Evolutionary conservation across 1,140 invertebrate genomes (phyloP).

Genomic region (Mesaphorura yosii): DNA sequence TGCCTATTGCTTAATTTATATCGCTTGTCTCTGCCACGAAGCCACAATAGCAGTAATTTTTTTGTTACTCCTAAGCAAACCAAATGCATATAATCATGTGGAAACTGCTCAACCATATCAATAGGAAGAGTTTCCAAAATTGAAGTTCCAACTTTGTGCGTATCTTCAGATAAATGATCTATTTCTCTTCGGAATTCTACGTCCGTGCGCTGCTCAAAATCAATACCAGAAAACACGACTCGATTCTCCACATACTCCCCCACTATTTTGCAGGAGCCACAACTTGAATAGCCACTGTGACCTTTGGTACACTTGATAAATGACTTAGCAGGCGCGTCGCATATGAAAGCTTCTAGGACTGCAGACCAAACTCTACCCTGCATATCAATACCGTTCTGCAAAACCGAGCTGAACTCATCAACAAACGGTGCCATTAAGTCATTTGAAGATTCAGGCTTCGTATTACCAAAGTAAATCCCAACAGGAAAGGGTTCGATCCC

Average conservation of each 20-base stretch:
- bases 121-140: conserved; percentile 1
- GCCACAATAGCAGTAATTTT: conserved; percentile 33
- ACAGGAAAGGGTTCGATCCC: conserved; percentile 28
- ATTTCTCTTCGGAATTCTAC: conserved; percentile 25
- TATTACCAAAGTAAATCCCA: conserved; percentile 27
- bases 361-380: conserved; percentile 10
- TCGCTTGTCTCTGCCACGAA: conserved; percentile 4
- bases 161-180: too few species aligned
- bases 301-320: conserved; percentile 35
- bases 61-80: conserved; percentile 34
- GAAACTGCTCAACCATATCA: conserved; percentile 15
- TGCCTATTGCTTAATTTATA: neutral
- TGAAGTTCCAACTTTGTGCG: conserved; percentile 10
- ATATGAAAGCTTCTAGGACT: conserved; percentile 32
- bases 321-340: conserved; percentile 37
- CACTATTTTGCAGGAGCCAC: conserved; percentile 34
- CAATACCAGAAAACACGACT: conserved; percentile 30
- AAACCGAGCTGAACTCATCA: conserved; percentile 2
- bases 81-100: conserved; percentile 34
- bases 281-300: conserved; percentile 35
- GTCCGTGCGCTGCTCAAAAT: conserved; percentile 30
- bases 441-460: conserved; percentile 22
- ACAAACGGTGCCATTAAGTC: conserved; percentile 28
- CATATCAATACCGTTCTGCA: conserved; percentile 14
- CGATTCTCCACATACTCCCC: conserved; percentile 27